Percentiles rank a stretch among this genome's conserved stretches.
phyloP scores from a whole-genome alignment of 2,888 invertebrate genomes.

The Punctoribates punctum region DNA sequence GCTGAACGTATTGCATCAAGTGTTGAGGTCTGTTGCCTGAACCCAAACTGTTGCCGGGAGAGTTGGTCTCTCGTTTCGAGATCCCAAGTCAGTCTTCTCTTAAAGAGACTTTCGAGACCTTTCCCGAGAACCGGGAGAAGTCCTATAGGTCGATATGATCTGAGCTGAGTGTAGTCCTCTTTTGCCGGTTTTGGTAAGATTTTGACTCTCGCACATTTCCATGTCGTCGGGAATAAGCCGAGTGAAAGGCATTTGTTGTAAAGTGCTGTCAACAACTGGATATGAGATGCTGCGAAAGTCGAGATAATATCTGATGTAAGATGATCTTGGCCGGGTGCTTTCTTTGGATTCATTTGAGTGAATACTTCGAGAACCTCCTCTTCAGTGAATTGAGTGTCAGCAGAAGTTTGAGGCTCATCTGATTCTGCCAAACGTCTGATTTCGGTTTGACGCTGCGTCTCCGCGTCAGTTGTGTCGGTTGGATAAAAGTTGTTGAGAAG shows the following conservation, averaged over 20 bases:
- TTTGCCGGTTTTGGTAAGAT: constrained; percentile 33
- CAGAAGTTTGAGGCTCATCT: neutral
- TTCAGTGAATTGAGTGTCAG: neutral
- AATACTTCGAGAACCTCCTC: neutral
- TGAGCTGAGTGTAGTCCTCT: neutral
- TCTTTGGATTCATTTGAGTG: neutral
- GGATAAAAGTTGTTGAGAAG: neutral
- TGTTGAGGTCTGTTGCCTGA: constrained; percentile 13
- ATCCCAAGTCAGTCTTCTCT: neutral
- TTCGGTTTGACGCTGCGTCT: neutral
- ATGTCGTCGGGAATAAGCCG: neutral
- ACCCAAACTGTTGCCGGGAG: neutral
- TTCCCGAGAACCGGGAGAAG: constrained; percentile 25
- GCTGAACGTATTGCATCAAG: neutral
- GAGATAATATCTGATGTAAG: neutral
- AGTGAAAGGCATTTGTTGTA: constrained; percentile 12
- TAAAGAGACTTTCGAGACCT: constrained; percentile 1
- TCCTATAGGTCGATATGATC: constrained; percentile 23
- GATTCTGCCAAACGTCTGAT: neutral
- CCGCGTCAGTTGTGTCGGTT: neutral
- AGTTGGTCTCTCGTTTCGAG: neutral
- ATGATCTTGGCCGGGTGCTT: neutral
- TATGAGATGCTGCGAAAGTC: neutral
- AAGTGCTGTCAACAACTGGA: neutral
- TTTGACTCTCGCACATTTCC: constrained; percentile 7